A percentile compares a stretch with the other conserved stretches of the same genome.
Evolutionary conservation across 2,797 vertebrate genomes (phyloP).

Genomic region (Natrix natrix): DNA sequence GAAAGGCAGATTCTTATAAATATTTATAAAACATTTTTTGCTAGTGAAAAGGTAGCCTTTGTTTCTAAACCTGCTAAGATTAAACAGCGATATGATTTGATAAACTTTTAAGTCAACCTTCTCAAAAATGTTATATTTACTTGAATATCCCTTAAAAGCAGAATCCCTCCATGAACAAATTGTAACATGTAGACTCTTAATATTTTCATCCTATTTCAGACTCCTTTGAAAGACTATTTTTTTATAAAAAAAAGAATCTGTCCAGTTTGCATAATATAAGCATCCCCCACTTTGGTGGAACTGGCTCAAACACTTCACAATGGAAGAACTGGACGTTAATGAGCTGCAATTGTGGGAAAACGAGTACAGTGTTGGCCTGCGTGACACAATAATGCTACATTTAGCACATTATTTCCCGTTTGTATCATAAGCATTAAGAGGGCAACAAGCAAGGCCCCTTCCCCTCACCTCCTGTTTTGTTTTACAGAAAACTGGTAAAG

Average conservation of each 20-base stretch:
- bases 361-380: conserved; percentile 60
- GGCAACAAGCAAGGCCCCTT: conserved; percentile 54
- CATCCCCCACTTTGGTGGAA: conserved; percentile 50
- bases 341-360: conserved; percentile 72
- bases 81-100: conserved; percentile 37
- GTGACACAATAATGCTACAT: conserved; percentile 71
- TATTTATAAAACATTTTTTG: neutral
- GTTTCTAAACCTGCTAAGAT: conserved; percentile 38
- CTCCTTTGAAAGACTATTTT: neutral
- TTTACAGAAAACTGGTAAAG: conserved; percentile 62
- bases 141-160: conserved; percentile 57
- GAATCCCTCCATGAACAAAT: conserved; percentile 49
- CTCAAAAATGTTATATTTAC: conserved; percentile 56
- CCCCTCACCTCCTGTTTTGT: conserved; percentile 13
- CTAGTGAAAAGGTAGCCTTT: conserved; percentile 52
- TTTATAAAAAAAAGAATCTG: neutral
- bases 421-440: conserved; percentile 59
- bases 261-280: conserved; percentile 66
- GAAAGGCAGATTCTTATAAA: neutral
- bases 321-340: conserved; percentile 69
- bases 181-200: conserved; percentile 62
- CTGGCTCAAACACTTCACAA: conserved; percentile 65
- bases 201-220: conserved; percentile 61
- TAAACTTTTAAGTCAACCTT: conserved; percentile 41
- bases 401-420: conserved; percentile 71